A percentile compares a stretch with the other conserved stretches of the same genome.
phyloP scores from a whole-genome alignment of 2,113 vertebrate genomes.

The Phyllopteryx taeniolatus region DNA sequence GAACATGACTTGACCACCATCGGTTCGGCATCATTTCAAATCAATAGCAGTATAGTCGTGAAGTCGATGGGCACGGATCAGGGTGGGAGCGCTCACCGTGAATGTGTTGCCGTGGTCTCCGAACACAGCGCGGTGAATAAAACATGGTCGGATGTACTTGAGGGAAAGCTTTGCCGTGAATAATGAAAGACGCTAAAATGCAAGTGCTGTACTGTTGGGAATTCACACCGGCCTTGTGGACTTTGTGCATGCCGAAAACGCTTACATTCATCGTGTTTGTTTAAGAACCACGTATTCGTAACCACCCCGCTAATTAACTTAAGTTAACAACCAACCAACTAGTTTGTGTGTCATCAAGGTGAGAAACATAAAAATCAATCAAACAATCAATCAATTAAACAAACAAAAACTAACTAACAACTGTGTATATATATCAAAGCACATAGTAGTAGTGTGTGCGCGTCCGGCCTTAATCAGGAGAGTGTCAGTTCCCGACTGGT shows the following conservation, averaged over 20 bases:
- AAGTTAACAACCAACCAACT: not conserved
- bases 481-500: conserved; percentile 64
- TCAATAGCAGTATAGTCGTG: not conserved
- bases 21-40: not conserved
- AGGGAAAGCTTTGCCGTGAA: conserved; percentile 4
- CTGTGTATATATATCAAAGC: too few relatives aligned
- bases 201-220: not conserved
- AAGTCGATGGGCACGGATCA: not conserved
- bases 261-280: not conserved
- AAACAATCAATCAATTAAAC: not conserved
- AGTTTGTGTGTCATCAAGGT: not conserved
- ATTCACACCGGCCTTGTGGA: not conserved
- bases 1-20: not conserved
- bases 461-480: conserved; percentile 54
- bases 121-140: not conserved
- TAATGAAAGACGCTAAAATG: not conserved
- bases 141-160: conserved; percentile 1
- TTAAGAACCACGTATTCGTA: not conserved
- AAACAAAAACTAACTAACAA: not conserved
- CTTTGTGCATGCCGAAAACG: not conserved
- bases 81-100: not conserved
- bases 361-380: too few relatives aligned
- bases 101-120: not conserved
- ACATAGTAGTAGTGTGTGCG: too few relatives aligned
- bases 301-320: not conserved